A percentile compares a stretch with the other conserved stretches of the same genome.
Evolutionary conservation across 2,797 vertebrate genomes (phyloP).

Genomic region (Cuniculus paca): DNA sequence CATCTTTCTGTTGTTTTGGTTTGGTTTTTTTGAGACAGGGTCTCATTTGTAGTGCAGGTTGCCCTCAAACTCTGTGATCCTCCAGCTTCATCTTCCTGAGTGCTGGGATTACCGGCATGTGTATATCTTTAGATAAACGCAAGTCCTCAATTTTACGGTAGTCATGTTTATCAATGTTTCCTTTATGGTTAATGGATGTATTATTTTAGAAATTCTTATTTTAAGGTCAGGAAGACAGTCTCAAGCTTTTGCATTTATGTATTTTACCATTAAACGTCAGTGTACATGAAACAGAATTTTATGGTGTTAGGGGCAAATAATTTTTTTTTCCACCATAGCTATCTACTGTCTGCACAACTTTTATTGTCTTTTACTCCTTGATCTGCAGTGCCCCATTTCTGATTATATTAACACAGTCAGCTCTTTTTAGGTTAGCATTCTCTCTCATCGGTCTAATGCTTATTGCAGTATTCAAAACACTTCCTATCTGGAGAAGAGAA

Average conservation of each 20-base stretch:
- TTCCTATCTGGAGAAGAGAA: not conserved
- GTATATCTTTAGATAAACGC: not conserved
- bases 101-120: not conserved
- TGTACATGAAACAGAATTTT: not conserved
- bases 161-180: not conserved
- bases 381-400: not conserved
- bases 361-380: not conserved
- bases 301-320: not conserved
- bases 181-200: not conserved
- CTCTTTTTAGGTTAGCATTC: not conserved
- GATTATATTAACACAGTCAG: not conserved
- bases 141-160: constrained; percentile 21
- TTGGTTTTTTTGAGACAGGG: not conserved
- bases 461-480: constrained; percentile 15
- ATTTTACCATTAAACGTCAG: constrained; percentile 27
- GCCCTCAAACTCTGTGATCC: not conserved
- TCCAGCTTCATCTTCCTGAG: not conserved
- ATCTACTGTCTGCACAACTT: not conserved
- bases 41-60: not conserved
- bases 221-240: constrained; percentile 15
- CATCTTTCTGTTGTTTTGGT: not conserved
- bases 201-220: constrained; percentile 26
- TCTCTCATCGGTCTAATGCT: not conserved
- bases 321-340: not conserved
- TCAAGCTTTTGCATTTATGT: not conserved